These are phyloP conservation scores for Lepidonotus clava DNA, from an alignment of 2,888 invertebrate species.

Conservation along the genomic window DNA sequence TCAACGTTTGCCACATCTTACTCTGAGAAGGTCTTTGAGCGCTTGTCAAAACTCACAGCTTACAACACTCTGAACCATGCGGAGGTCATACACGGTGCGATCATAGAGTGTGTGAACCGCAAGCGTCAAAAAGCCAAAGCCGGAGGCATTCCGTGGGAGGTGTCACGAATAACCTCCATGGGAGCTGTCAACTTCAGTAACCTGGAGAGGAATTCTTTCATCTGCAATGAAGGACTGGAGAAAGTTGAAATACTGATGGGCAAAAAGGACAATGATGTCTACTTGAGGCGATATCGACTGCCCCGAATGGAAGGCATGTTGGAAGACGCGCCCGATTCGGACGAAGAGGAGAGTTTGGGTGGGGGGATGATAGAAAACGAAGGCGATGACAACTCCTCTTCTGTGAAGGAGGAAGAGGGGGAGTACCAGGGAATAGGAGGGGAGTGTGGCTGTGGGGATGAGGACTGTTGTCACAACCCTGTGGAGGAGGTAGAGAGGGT, in stretches of 20 bases:
- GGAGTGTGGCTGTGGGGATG: not conserved
- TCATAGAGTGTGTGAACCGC: not conserved
- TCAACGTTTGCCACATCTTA: conserved; percentile 81
- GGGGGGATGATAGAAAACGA: not conserved
- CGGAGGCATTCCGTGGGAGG: not conserved
- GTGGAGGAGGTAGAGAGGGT: not conserved
- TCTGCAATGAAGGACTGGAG: not conserved
- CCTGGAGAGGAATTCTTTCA: not conserved
- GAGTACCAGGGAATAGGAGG: not conserved
- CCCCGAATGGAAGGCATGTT: not conserved
- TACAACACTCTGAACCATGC: not conserved
- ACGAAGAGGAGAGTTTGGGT: not conserved
- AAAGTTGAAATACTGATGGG: not conserved
- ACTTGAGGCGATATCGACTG: not conserved
- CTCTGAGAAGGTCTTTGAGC: conserved; percentile 78
- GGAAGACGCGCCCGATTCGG: not conserved
- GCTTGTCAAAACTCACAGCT: conserved; percentile 68
- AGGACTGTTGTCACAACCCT: not conserved
- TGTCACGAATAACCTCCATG: not conserved
- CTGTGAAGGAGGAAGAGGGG: not conserved
- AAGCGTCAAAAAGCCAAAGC: not conserved
- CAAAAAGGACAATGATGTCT: not conserved
- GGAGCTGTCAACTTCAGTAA: too few species aligned
- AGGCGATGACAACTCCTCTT: not conserved
- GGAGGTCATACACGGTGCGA: not conserved